Conservation (phyloP, 1,140 invertebrate species). For the Diachasma alloeum region DNA sequence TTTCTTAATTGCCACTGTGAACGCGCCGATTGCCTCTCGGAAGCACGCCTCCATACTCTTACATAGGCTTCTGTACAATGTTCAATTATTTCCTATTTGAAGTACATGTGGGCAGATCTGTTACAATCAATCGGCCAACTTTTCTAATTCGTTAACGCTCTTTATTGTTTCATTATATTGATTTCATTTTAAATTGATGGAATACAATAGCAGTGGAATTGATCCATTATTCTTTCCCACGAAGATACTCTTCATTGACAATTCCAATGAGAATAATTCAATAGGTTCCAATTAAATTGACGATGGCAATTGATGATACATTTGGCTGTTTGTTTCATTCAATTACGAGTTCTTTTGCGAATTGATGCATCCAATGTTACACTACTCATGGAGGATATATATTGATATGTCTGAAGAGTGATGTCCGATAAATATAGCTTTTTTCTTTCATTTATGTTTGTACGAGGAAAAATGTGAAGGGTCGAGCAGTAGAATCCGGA, state of each 20-base stretch:
- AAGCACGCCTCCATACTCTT: constrained; percentile 33
- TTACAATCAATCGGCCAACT: constrained; percentile 7
- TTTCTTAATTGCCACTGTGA: constrained; percentile 60
- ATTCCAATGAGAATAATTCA: background rate
- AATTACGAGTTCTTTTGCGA: background rate
- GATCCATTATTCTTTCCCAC: background rate
- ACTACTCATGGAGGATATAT: background rate
- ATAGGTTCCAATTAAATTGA: background rate
- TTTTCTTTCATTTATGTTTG: background rate
- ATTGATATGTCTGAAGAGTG: background rate
- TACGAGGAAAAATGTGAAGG: background rate
- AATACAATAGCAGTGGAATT: background rate
- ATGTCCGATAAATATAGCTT: background rate
- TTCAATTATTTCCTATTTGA: background rate
- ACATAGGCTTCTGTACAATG: constrained; percentile 26
- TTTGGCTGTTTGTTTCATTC: background rate
- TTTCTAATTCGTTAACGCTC: background rate
- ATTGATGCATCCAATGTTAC: background rate
- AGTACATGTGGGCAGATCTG: background rate
- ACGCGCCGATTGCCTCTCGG: constrained; percentile 46
- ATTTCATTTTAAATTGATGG: background rate
- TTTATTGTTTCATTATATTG: background rate
- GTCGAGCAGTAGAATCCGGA: background rate
- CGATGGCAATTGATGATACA: background rate
- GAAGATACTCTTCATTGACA: background rate